These are phyloP conservation scores for Philonicus albiceps DNA, from an alignment of 2,888 invertebrate species.

Conservation along the genomic window DNA sequence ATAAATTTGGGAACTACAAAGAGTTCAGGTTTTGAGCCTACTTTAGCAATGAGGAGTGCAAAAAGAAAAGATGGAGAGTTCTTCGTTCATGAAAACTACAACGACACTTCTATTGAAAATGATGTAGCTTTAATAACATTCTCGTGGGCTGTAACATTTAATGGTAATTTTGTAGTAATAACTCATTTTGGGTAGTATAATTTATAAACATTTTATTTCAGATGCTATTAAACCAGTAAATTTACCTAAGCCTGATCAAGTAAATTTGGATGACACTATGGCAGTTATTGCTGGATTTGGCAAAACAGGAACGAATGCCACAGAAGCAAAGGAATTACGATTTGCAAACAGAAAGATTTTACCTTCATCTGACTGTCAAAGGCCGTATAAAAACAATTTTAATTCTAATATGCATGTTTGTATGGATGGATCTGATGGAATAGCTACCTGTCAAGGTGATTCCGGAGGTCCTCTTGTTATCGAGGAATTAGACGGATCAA, in stretches of 20 bases:
- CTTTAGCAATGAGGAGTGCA: neutral
- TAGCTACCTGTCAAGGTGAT: conserved; percentile 58
- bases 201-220: neutral
- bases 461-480: conserved; percentile 57
- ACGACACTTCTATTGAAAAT: conserved; percentile 51
- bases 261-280: neutral
- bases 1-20: neutral
- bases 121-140: conserved; percentile 57
- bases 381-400: neutral
- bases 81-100: conserved; percentile 47
- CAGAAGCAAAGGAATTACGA: neutral
- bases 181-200: neutral
- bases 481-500: conserved; percentile 23
- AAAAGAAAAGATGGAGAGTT: neutral
- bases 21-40: neutral
- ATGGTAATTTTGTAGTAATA: neutral
- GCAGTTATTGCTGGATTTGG: conserved; percentile 9
- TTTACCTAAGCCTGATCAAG: neutral
- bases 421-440: conserved; percentile 57
- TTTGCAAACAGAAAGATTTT: neutral
- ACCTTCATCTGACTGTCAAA: neutral
- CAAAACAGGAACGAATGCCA: neutral
- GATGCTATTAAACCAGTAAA: neutral
- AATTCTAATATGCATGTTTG: conserved; percentile 55
- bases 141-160: neutral